Conservation (phyloP, 1,140 invertebrate genomes). For the Procambarus clarkii region DNA sequence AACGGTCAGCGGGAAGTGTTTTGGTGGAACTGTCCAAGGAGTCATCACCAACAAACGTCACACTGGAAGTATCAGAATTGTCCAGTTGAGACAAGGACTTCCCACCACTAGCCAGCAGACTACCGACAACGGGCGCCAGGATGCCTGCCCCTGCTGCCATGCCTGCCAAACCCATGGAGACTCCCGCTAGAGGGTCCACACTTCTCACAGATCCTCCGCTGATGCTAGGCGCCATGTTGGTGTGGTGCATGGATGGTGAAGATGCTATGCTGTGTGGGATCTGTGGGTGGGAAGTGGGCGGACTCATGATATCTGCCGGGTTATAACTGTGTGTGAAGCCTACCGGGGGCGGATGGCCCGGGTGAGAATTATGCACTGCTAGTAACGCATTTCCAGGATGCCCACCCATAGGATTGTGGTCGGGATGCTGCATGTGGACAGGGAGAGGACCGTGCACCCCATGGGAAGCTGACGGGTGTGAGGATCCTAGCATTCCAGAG, state of each 20-base stretch:
- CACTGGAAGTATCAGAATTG: constrained; percentile 60
- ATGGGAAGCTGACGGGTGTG: constrained; percentile 4
- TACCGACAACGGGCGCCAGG: constrained; percentile 62
- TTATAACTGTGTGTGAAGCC: constrained; percentile 25
- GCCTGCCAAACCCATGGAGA: constrained; percentile 61
- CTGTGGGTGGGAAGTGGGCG: constrained; percentile 28
- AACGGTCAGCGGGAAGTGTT: constrained; percentile 27
- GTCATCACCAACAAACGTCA: constrained; percentile 43
- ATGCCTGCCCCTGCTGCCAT: constrained; percentile 65
- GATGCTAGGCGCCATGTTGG: constrained; percentile 67
- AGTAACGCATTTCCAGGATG: neutral
- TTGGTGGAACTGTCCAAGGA: constrained; percentile 40
- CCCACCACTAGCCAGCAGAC: constrained; percentile 27
- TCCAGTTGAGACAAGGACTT: constrained; percentile 53
- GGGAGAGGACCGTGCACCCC: neutral
- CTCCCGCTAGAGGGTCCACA: constrained; percentile 64
- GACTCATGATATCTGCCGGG: constrained; percentile 26
- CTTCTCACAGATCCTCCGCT: constrained; percentile 69
- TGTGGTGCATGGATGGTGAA: constrained; percentile 47
- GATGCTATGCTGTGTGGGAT: constrained; percentile 32
- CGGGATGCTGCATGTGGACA: constrained; percentile 29
- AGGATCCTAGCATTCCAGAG: constrained; percentile 22
- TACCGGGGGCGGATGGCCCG: constrained; percentile 34
- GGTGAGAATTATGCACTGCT: constrained; percentile 23
- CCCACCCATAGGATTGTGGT: neutral